A percentile compares a stretch with the other conserved stretches of the same genome.
Conservation (phyloP, 1,140 invertebrate species). For the Saccostrea echinata region DNA sequence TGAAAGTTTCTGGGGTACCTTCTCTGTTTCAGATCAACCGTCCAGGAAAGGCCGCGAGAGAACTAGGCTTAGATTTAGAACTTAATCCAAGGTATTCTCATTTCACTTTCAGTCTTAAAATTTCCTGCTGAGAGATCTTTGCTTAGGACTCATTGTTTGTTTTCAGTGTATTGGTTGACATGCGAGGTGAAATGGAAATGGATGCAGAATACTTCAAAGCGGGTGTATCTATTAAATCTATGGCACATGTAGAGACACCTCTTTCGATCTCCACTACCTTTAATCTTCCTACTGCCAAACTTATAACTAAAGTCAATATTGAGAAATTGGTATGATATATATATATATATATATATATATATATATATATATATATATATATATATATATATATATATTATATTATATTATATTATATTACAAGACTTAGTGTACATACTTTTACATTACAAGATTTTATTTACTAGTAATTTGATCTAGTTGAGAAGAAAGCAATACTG, state of each 20-base stretch:
- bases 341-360: not conserved
- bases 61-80: not conserved
- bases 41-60: not conserved
- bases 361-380: not conserved
- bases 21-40: constrained; percentile 39
- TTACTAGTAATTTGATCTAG: not conserved
- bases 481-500: not conserved
- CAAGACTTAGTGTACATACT: too few species aligned
- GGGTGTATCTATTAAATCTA: constrained; percentile 41
- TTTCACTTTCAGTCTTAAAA: too few species aligned
- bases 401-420: too few species aligned
- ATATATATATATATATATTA: not conserved
- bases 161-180: constrained; percentile 43
- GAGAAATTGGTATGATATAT: constrained; percentile 48
- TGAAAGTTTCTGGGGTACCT: constrained; percentile 1
- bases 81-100: constrained; percentile 46
- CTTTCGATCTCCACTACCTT: not conserved
- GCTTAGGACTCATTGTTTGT: not conserved
- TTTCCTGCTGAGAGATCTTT: too few species aligned
- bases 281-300: constrained; percentile 18
- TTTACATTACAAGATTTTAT: not conserved
- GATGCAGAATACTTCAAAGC: constrained; percentile 52
- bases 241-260: constrained; percentile 41
- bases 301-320: constrained; percentile 46
- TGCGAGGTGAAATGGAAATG: constrained; percentile 49